Conservation (phyloP, 2,113 vertebrate species). For the Serilophus lunatus region DNA sequence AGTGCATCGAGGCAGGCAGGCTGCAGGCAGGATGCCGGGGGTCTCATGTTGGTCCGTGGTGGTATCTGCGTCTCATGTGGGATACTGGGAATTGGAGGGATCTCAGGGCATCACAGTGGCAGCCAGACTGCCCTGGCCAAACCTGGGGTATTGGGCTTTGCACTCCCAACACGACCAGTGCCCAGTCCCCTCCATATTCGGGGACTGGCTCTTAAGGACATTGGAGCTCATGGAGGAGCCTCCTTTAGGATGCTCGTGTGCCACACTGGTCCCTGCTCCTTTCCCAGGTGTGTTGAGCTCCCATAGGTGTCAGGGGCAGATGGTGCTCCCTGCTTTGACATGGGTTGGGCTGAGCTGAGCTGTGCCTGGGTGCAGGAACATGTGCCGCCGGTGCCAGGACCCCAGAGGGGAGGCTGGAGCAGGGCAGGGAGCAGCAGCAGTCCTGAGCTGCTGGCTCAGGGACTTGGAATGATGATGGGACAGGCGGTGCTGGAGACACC, state of each 20-base stretch:
- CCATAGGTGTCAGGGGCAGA: accelerated
- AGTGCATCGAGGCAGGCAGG: accelerated
- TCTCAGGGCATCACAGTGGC: not conserved
- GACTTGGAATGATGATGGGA: accelerated
- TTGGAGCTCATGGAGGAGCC: accelerated
- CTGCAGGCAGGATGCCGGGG: accelerated
- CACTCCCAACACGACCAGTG: accelerated
- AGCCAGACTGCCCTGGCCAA: accelerated
- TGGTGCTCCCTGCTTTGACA: accelerated
- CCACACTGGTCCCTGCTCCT: accelerated
- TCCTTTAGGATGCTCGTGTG: not conserved
- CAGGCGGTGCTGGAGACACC: accelerated
- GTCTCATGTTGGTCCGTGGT: not conserved
- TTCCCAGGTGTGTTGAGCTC: not conserved
- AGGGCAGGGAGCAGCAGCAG: not conserved
- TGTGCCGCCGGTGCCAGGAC: not conserved
- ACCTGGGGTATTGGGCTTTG: not conserved
- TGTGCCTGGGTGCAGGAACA: accelerated
- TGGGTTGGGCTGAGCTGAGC: accelerated
- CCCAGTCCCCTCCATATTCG: accelerated
- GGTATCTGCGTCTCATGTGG: not conserved
- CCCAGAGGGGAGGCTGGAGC: not conserved
- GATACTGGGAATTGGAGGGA: accelerated
- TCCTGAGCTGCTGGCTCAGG: not conserved
- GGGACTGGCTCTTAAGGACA: accelerated